These are phyloP conservation scores for Sebastes baramenuke DNA, from an alignment of 2,797 vertebrate species.

Conservation along the genomic window DNA sequence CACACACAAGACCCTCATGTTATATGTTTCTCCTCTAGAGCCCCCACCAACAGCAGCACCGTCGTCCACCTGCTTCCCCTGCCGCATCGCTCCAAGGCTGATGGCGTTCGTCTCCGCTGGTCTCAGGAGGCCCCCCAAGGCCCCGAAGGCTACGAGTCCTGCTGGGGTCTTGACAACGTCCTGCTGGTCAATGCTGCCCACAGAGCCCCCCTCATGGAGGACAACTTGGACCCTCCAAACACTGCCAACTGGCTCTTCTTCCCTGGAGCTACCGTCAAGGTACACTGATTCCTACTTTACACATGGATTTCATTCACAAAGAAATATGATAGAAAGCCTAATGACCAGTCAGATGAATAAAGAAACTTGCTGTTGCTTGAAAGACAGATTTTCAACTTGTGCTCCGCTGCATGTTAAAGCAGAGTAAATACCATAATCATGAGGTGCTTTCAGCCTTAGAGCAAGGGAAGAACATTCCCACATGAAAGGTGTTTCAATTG, in stretches of 20 bases:
- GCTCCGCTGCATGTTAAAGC: not conserved
- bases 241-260: slow-evolving; percentile 99
- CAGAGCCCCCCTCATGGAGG: slow-evolving; percentile 91
- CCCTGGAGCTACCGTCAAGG: slow-evolving; percentile 97
- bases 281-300: slow-evolving; percentile 55
- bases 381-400: not conserved
- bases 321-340: not conserved
- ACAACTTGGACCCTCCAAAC: slow-evolving; percentile 93
- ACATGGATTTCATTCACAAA: not conserved
- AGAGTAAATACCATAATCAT: not conserved
- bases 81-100: slow-evolving; percentile 85
- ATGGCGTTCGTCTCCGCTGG: slow-evolving; percentile 91
- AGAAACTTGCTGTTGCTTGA: not conserved
- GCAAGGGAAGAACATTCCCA: not conserved
- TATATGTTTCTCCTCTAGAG: slow-evolving; percentile 76
- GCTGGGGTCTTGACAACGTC: slow-evolving; percentile 96
- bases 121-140: slow-evolving; percentile 87
- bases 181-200: slow-evolving; percentile 93
- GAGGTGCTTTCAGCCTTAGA: not conserved
- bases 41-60: slow-evolving; percentile 93
- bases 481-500: not conserved
- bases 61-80: slow-evolving; percentile 93
- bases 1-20: not conserved
- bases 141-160: slow-evolving; percentile 94
- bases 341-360: not conserved